Evolutionary conservation across 2,888 invertebrate species (phyloP), one percentile per base, ranked within the genome.

Genomic region (Epirrita christyi): DNA sequence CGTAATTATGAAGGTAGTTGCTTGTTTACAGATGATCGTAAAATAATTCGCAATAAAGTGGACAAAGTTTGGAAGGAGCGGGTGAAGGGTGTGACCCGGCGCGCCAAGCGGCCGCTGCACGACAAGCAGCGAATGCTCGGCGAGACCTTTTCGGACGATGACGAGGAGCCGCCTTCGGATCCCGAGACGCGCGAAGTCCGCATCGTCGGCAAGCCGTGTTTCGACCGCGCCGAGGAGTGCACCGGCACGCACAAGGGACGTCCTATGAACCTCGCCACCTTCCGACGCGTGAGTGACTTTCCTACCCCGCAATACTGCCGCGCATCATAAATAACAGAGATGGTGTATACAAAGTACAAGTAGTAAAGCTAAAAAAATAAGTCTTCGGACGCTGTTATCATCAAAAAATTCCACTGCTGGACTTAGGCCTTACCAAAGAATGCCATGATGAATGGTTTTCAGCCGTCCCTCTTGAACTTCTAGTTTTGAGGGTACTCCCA

Each of bases 21-120:
- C 21, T 21, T 21, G 21, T 21, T 51, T 47, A 14, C 85, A 94
- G 96, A 92, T 50, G 97, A 98, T 79, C 93, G 97, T 5, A 94
- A 94, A 54, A 95, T 95, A 64, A 88, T 97, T 0, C 94, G 96
- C 56, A 93, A 93, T 13, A 94, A 94, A 0, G 96, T 97, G 0
- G 96, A 97, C 71, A 91, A 93, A 0, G 94, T 95, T 61, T 97
- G 97, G 97, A 92, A 92, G 0, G 94, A 93, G 66, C 93, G 94
- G 4, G 93, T 95, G 75, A 83, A 83, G 32, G 75, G 73, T n/a
- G 73, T 84, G 70, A 37, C 82, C 0, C 65, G 72, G 0, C 77
- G 87, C 0, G 85, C 88, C 0, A n/a, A 58, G n/a, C 78, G 83
- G 32, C 90, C 91, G 0, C 57, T 88, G 7, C 80, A 81, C 32